Evolutionary conservation across 1,140 invertebrate genomes (phyloP), one percentile per base, ranked within the genome.

Genomic region (Rhizoglyphus robini): DNA sequence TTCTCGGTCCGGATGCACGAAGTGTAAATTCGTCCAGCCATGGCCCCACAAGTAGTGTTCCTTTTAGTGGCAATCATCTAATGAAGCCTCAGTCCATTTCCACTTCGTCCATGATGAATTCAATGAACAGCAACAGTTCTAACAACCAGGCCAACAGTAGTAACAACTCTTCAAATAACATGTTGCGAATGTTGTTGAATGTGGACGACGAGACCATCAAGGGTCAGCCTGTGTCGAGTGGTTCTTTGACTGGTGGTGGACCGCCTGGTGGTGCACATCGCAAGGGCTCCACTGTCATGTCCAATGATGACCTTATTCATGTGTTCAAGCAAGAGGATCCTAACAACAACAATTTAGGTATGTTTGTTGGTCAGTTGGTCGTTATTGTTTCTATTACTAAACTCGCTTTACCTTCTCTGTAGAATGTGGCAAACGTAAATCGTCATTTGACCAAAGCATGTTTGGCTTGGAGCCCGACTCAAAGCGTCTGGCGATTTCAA

Each of bases 181-280:
- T 68, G 67, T 46, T 68, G n/a, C 49, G 67, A 25, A 65, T 54
- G 38, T 60, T 68, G 30, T 32, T 68, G 18, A 68, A 68, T 41
- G 67, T 65, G 47, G 67, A 68, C 57, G 67, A 68, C 31, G 13
- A 18, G 5, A 29, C 13, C 25, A 67, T n/a, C n/a, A n/a, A n/a
- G n/a, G n/a, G n/a, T n/a, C n/a, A 65, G 27, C 29, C n/a, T 15
- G 41, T 15, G 23, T 15, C 15, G 23, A 23, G 41, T 46, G 20
- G 8, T 54, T 25, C 8, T 54, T 15, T 25, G 23, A 32, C 51
- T 23, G 51, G 51, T 27, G 51, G 23, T 20, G 51, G 23, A 5
- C 8, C 15, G 15, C 23, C 8, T 54, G 51, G 51, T 54, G 51
- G 51, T 54, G 51, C 20, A 8, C 23, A 15, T 32, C 51, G 5